Percentiles rank a stretch among this genome's conserved stretches.
These are phyloP conservation scores for Cyprinodon diabolis DNA, from an alignment of 2,797 vertebrate species.

Conservation along the genomic window DNA sequence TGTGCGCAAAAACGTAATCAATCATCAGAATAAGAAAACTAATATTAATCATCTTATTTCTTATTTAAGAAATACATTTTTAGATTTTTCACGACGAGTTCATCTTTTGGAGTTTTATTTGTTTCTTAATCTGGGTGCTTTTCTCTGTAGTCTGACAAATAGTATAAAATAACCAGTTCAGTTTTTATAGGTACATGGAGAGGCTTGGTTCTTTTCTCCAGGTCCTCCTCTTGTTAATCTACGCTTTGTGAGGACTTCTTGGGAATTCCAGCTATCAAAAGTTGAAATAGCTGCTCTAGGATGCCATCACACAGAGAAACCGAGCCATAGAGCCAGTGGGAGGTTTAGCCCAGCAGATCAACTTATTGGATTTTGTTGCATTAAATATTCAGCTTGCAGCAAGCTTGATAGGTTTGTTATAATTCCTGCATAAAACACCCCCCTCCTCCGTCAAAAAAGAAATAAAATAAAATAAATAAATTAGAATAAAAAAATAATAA, in stretches of 20 bases:
- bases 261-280: background rate
- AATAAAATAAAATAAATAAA: too few relatives aligned
- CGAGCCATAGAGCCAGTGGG: background rate
- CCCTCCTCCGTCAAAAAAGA: too few relatives aligned
- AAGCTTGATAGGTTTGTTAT: too few relatives aligned
- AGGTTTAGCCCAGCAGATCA: background rate
- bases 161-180: too few relatives aligned
- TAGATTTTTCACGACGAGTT: background rate
- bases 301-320: background rate
- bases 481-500: too few relatives aligned
- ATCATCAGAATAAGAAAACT: too few relatives aligned
- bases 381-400: too few relatives aligned
- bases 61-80: background rate
- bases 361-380: background rate
- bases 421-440: too few relatives aligned
- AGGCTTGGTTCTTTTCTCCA: background rate
- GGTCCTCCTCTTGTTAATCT: background rate
- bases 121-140: too few relatives aligned
- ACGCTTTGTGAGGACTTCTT: background rate
- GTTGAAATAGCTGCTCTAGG: background rate
- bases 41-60: background rate
- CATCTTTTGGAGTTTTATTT: background rate
- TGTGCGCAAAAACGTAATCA: background rate
- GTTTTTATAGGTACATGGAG: too few relatives aligned
- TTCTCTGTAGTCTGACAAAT: background rate